Percentiles rank a stretch among this genome's conserved stretches.
Evolutionary conservation across 2,888 invertebrate genomes (phyloP).

Genomic region (Hypercompe scribonia): DNA sequence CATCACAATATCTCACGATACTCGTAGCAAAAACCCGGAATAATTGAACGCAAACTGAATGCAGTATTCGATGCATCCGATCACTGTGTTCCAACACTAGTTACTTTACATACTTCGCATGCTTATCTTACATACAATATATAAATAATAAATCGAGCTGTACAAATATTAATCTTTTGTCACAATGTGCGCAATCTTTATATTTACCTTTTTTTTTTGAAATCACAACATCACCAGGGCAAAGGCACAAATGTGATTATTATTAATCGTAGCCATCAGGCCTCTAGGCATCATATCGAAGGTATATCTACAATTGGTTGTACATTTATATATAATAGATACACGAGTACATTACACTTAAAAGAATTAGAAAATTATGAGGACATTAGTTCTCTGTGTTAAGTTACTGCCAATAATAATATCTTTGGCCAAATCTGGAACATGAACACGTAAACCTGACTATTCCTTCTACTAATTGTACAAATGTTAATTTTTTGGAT

Average conservation of each 20-base stretch:
- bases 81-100: constrained; percentile 34
- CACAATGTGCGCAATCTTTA: constrained; percentile 41
- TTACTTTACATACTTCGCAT: constrained; percentile 35
- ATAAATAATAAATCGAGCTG: constrained; percentile 53
- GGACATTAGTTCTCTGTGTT: constrained; percentile 39
- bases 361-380: constrained; percentile 22
- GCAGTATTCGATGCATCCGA: constrained; percentile 27
- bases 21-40: constrained; percentile 25
- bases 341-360: constrained; percentile 26
- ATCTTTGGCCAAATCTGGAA: constrained; percentile 17
- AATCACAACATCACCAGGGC: constrained; percentile 81
- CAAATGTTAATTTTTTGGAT: not conserved
- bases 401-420: constrained; percentile 17
- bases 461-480: not conserved
- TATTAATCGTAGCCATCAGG: constrained; percentile 53
- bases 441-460: constrained; percentile 32
- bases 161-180: constrained; percentile 54
- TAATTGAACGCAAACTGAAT: constrained; percentile 33
- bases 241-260: constrained; percentile 83
- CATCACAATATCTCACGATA: constrained; percentile 44
- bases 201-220: constrained; percentile 53
- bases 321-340: constrained; percentile 38
- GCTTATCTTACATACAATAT: constrained; percentile 39
- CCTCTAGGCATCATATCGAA: constrained; percentile 57
- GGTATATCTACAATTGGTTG: constrained; percentile 41